Conservation (phyloP, 2,113 vertebrate genomes). For the Numida meleagris region DNA sequence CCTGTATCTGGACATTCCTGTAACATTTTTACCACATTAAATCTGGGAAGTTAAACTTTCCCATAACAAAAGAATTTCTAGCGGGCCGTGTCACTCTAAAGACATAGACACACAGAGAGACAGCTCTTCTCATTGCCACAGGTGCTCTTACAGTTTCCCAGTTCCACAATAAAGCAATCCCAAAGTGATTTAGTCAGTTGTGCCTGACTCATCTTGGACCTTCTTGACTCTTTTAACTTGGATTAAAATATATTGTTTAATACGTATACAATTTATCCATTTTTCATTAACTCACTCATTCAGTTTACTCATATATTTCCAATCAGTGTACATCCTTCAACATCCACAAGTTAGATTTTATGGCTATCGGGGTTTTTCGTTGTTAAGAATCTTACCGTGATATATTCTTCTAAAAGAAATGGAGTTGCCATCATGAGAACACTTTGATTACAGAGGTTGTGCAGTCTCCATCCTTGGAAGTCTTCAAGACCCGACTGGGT, state of each 20-base stretch:
- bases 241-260: background rate
- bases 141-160: background rate
- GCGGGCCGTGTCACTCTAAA: background rate
- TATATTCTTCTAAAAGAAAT: background rate
- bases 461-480: background rate
- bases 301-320: no score
- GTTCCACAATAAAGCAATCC: background rate
- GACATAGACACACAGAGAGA: background rate
- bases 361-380: background rate
- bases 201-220: background rate
- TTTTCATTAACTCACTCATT: background rate
- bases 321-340: background rate
- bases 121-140: background rate
- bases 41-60: background rate
- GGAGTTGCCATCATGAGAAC: background rate
- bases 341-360: background rate
- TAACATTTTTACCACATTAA: background rate
- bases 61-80: background rate
- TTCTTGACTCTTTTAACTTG: background rate
- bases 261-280: background rate
- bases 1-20: background rate
- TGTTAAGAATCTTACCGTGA: background rate
- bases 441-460: background rate
- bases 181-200: background rate
- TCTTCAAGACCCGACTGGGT: background rate